A percentile compares a stretch with the other conserved stretches of the same genome.
Conservation (phyloP, 92 coral and sea anemone genomes). For the Zoanthus sansibaricus region DNA sequence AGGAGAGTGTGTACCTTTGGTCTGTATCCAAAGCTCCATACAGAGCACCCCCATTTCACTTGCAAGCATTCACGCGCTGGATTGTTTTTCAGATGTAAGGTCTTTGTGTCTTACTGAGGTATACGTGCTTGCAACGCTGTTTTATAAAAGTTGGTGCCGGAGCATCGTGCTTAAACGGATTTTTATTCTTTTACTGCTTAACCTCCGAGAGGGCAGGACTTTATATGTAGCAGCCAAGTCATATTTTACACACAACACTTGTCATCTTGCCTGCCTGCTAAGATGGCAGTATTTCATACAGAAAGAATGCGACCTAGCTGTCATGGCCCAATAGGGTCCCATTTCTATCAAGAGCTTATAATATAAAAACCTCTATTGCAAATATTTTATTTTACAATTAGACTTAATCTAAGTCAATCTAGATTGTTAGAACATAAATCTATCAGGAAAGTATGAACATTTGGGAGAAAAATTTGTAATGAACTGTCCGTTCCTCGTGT, state of each 20-base stretch:
- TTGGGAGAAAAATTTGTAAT: conserved; percentile 12
- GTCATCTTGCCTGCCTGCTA: conserved; percentile 75
- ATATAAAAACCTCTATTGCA: neutral
- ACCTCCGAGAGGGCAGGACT: conserved; percentile 50
- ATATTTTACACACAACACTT: conserved; percentile 82
- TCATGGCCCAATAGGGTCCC: conserved; percentile 66
- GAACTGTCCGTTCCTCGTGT: conserved; percentile 27
- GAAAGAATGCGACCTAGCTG: conserved; percentile 50
- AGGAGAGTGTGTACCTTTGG: conserved; percentile 14
- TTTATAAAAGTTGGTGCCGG: neutral
- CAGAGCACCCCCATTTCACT: neutral
- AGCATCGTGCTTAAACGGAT: conserved; percentile 40
- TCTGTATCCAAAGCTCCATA: conserved; percentile 17
- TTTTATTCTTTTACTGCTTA: conserved; percentile 32
- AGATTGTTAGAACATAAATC: neutral
- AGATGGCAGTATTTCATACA: conserved; percentile 68
- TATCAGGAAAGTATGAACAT: neutral
- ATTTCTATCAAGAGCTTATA: neutral
- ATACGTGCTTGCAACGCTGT: conserved; percentile 16
- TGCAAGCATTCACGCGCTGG: conserved; percentile 1
- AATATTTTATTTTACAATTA: neutral
- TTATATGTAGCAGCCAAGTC: conserved; percentile 55
- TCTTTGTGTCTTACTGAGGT: conserved; percentile 20
- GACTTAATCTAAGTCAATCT: conserved; percentile 19
- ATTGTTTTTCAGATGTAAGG: conserved; percentile 7